Conservation (phyloP, 2,113 vertebrate species). For the Corvus hawaiiensis region DNA sequence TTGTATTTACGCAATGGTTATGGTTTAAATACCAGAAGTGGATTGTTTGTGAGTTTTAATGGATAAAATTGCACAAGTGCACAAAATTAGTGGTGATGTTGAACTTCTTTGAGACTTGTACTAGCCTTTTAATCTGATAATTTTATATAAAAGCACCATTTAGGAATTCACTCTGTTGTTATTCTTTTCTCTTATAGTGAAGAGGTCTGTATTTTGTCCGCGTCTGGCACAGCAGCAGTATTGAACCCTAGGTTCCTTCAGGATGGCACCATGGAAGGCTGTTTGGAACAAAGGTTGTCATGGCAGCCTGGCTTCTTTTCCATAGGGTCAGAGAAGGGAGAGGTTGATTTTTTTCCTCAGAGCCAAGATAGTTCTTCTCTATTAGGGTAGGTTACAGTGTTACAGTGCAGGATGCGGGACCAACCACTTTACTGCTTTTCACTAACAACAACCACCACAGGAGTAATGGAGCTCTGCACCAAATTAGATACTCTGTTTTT, state of each 20-base stretch:
- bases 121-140: not conserved
- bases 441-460: constrained; percentile 60
- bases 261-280: constrained; percentile 87
- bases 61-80: not conserved
- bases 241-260: constrained; percentile 94
- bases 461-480: constrained; percentile 53
- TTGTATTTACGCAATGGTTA: not conserved
- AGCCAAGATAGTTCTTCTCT: constrained; percentile 74
- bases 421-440: constrained; percentile 61
- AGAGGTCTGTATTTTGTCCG: constrained; percentile 98
- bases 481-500: constrained; percentile 42
- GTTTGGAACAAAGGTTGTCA: constrained; percentile 92
- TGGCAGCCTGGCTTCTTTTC: constrained; percentile 77
- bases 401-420: constrained; percentile 57
- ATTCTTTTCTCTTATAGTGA: constrained; percentile 79
- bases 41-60: not conserved
- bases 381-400: constrained; percentile 73
- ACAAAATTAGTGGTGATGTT: not conserved
- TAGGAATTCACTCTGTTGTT: constrained; percentile 7
- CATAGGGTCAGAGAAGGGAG: constrained; percentile 80
- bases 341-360: constrained; percentile 76
- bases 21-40: not conserved
- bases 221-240: constrained; percentile 93
- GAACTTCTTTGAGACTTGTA: not conserved
- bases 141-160: not conserved